Evolutionary conservation across 37 sponge, comb jelly and placozoan genomes (phyloP).

Genomic region (Chondrosia reniformis): DNA sequence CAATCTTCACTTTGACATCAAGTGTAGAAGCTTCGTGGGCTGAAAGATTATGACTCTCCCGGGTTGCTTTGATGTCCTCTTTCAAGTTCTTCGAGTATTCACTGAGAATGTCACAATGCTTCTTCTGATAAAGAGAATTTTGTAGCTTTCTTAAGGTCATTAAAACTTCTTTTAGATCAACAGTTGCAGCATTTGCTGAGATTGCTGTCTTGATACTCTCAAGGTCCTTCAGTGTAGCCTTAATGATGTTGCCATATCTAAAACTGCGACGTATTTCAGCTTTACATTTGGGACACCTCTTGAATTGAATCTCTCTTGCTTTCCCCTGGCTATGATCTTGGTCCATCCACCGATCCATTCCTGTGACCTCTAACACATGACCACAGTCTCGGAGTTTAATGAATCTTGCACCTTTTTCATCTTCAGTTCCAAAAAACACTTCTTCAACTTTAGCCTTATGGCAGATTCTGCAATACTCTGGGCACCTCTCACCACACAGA

Average conservation of each 20-base stretch:
- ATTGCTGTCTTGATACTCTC: constrained; percentile 54
- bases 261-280: constrained; percentile 58
- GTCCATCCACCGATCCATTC: constrained; percentile 82
- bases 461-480: constrained; percentile 60
- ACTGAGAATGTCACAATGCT: not conserved
- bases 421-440: constrained; percentile 87
- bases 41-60: not conserved
- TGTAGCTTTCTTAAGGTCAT: not conserved
- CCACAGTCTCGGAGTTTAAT: constrained; percentile 74
- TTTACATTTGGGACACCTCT: constrained; percentile 78
- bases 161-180: not conserved
- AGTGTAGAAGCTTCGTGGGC: not conserved
- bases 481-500: constrained; percentile 87
- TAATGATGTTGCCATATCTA: constrained; percentile 80
- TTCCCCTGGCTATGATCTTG: not conserved
- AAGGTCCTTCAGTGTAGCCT: constrained; percentile 44
- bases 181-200: not conserved
- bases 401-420: constrained; percentile 75
- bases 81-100: not conserved
- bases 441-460: constrained; percentile 54
- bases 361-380: constrained; percentile 78
- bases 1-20: not conserved
- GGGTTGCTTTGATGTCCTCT: not conserved
- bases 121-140: not conserved
- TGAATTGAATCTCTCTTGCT: constrained; percentile 45